Base-by-base conservation (phyloP, 2,113 vertebrate genomes). In the Chloropsis cyanopogon region DNA sequence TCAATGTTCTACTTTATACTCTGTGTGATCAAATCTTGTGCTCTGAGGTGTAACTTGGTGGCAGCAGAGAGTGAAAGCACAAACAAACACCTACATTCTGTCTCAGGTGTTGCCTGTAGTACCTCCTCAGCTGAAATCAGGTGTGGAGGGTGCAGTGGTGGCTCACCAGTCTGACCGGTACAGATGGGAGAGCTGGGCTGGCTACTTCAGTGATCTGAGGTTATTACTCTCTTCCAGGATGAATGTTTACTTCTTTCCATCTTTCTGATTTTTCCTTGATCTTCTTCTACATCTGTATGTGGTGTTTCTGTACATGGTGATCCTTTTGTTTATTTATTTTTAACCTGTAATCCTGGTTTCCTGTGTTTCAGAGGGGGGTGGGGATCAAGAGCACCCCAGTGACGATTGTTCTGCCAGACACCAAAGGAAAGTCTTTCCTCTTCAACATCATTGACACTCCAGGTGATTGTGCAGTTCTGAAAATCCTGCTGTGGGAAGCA, bases 391-490 rank as follows among this genome's bases (percentile, higher is more conserved):
- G 99, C 94, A 99, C 99, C 6, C 99, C 99, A 4, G 99, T 99
- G 95, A 99, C 99, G 0, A 98, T 99, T 97, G 99, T 99, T 39
- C 98, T 99, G 81, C 99, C 99, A 0, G 99, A 99, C 95, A 99
- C 99, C 80, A 99, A 99, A 88, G 99, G 98, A 12, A 99, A 99
- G 92, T 99, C 99, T 28, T 99, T 99, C 94, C 99, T 99, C 47
- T 99, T 99, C 97, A 99, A 99, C 97, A 98, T 99, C 96, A 99
- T 99, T 96, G 99, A 99, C 95, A 99, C 99, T 11, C 99, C 99
- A 98, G 99, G 99, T 99, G 78, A 96, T 25, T 68, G 21, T 54
- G 19, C 44, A 63, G 6, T 70, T 33, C 77, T 72, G 54, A 41
- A 64, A 63, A 29, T 39, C 64, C 59, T 86, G 47, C 3, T 82